Base-by-base conservation (phyloP, 2,888 invertebrate genomes). In the Nebria brevicollis region DNA sequence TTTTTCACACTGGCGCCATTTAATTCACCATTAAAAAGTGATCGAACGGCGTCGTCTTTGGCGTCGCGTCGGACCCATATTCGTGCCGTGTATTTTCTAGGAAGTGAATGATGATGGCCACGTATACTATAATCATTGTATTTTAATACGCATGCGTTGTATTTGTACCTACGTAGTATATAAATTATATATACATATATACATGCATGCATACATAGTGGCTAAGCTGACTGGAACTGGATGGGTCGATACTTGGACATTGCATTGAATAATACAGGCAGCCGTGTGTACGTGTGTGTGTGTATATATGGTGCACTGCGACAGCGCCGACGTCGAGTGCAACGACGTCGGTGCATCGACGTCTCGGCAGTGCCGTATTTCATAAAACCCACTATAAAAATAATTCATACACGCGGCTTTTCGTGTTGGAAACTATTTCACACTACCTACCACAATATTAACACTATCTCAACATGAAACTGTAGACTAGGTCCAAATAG, bases 191-290 rank as follows among this genome's bases (percentile, higher is more conserved):
- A 34, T 54, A 54, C 54, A 11, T 54, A 54, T 8, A 54, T 54
- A 7, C 54, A 54, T 20, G 4, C 20, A 70, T 25, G 34, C 70
- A 70, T 7, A 70, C 68, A 68, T 2, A 5, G 54, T 54, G 54
- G 54, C 54, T 54, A 13, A 54, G 54, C 54, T 54, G 11, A 54
- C 54, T 54, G 54, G 54, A 54, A 6, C 54, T 54, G 64, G 66
- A 54, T 70, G 43, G 81, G 81, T 81, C 81, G 81, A 81, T 81
- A 81, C 75, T 75, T 76, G 81, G 75, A 78, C 77, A 68, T 75
- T 75, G 73, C 79, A 74, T 75, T 81, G 76, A 81, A 81, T 81
- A 81, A 81, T 76, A 76, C 72, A 81, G 54, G 75, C 70, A 8
- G 54, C 54, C 54, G 54, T 54, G 8, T 54, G 54, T 54, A 54